A percentile compares a stretch with the other conserved stretches of the same genome.
phyloP scores from a whole-genome alignment of 2,888 invertebrate species.

The Hirtodrosophila alboralis region DNA sequence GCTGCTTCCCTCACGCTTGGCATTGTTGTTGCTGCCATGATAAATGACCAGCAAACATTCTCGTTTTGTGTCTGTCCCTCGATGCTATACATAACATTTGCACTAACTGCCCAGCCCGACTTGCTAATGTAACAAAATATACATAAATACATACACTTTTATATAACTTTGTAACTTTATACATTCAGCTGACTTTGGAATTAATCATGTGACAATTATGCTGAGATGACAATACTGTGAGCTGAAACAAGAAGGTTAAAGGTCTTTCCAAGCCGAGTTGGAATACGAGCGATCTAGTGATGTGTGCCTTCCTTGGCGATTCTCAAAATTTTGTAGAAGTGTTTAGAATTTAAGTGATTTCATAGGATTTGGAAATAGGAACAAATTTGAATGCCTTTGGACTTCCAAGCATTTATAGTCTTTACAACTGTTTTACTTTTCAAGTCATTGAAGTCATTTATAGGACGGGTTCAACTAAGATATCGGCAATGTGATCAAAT shows the following conservation, averaged over 20 bases:
- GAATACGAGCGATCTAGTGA: too few relatives aligned
- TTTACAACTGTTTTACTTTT: neutral
- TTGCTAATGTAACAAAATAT: conserved; percentile 41
- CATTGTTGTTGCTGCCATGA: conserved; percentile 41
- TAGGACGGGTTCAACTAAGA: conserved; percentile 18
- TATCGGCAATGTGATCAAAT: conserved; percentile 80
- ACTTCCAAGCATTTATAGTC: too few relatives aligned
- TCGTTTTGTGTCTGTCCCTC: conserved; percentile 31
- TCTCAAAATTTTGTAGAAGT: too few relatives aligned
- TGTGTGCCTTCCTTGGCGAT: too few relatives aligned
- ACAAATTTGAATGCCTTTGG: too few relatives aligned
- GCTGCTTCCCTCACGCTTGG: conserved; percentile 33
- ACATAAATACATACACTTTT: conserved; percentile 42
- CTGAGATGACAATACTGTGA: conserved; percentile 16
- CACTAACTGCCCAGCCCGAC: conserved; percentile 31
- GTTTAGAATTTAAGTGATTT: too few relatives aligned
- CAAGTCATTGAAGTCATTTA: conserved; percentile 3
- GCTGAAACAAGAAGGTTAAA: neutral
- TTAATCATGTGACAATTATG: conserved; percentile 63
- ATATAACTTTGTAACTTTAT: conserved; percentile 29
- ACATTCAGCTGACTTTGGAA: conserved; percentile 54
- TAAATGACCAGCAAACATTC: conserved; percentile 67
- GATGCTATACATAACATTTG: conserved; percentile 64
- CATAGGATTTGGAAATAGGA: too few relatives aligned
- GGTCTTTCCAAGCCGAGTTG: neutral